These are phyloP conservation scores for Balanococcus diminutus DNA, from an alignment of 2,888 invertebrate genomes.

Conservation along the genomic window DNA sequence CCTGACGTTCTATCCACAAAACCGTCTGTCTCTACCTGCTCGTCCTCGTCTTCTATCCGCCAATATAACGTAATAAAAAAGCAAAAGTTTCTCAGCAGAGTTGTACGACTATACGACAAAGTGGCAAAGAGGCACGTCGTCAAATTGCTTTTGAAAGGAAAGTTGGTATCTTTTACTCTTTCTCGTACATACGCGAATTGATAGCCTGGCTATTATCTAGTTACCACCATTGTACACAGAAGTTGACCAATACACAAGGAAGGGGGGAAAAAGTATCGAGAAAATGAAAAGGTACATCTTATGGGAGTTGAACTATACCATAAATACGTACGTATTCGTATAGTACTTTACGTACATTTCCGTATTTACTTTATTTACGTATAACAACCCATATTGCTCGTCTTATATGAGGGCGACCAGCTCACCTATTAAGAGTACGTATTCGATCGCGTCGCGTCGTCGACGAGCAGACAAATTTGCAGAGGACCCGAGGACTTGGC, in stretches of 20 bases:
- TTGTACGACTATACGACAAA: background rate
- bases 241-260: background rate
- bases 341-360: too few relatives aligned
- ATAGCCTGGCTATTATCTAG: background rate
- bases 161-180: too few relatives aligned
- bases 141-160: background rate
- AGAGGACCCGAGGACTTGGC: too few relatives aligned
- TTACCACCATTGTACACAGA: background rate
- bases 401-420: background rate
- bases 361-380: too few relatives aligned
- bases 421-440: background rate
- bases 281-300: background rate
- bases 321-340: background rate
- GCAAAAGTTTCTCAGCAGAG: background rate
- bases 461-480: background rate
- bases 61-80: background rate
- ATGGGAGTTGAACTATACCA: background rate
- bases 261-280: background rate
- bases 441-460: background rate
- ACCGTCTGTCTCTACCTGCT: too few relatives aligned
- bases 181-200: background rate
- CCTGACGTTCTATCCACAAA: too few relatives aligned
- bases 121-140: background rate
- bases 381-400: too few relatives aligned
- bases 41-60: too few relatives aligned